phyloP scores from a whole-genome alignment of 2,888 invertebrate genomes.

The Patella ulyssiponensis region DNA sequence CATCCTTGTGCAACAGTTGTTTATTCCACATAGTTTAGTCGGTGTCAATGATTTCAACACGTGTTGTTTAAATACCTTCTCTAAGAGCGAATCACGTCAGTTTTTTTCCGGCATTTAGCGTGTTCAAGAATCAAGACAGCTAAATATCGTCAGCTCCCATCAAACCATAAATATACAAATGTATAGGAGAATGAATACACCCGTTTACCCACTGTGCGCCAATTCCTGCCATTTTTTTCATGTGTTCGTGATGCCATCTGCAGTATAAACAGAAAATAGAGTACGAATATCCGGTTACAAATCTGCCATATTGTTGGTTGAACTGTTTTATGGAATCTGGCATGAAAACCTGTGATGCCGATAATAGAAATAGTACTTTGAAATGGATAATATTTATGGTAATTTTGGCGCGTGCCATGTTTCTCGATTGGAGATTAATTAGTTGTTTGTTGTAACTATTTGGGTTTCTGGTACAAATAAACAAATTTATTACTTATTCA shows the following conservation, averaged over 20 bases:
- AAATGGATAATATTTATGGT: conserved; percentile 1
- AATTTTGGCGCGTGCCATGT: background rate
- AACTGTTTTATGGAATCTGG: background rate
- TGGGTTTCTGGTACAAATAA: background rate
- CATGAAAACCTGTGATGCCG: background rate
- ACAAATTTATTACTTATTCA: too few relatives aligned
- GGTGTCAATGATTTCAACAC: too few relatives aligned
- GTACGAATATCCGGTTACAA: background rate
- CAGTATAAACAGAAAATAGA: background rate
- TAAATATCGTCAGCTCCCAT: background rate
- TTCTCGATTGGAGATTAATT: conserved; percentile 4
- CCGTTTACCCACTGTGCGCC: too few relatives aligned
- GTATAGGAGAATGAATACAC: too few relatives aligned
- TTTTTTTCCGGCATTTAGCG: too few relatives aligned
- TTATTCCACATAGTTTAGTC: too few relatives aligned
- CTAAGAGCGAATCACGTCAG: too few relatives aligned
- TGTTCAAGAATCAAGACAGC: background rate
- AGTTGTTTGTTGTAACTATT: background rate
- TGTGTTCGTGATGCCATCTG: background rate
- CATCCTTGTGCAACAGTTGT: too few relatives aligned
- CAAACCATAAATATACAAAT: conserved; percentile 5
- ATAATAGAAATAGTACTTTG: background rate
- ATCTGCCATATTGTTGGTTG: background rate
- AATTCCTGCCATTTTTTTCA: too few relatives aligned
- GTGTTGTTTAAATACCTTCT: too few relatives aligned